A percentile compares a stretch with the other conserved stretches of the same genome.
These are phyloP conservation scores for Ceratoteleas bidentatus DNA, from an alignment of 1,140 invertebrate species.

Conservation along the genomic window DNA sequence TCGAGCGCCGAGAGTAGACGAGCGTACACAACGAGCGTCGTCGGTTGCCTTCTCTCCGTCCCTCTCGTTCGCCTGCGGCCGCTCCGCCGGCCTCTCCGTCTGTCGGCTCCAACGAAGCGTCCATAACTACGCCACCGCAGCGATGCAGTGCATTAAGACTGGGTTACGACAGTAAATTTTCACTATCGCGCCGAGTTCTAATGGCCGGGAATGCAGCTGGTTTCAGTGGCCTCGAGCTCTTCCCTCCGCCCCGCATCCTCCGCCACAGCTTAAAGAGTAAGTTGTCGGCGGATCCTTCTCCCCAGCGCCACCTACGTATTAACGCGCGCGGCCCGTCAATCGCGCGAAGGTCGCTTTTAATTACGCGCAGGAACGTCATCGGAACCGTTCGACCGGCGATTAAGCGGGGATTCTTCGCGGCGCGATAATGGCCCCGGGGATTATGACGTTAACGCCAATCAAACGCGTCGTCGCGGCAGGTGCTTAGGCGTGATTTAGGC, in stretches of 20 bases:
- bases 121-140: conserved; percentile 73
- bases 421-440: conserved; percentile 18
- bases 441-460: conserved; percentile 44
- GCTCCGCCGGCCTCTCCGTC: conserved; percentile 4
- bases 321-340: too few species aligned
- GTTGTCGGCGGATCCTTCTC: conserved; percentile 75
- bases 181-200: conserved; percentile 81
- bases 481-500: conserved; percentile 5
- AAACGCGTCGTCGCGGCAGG: conserved; percentile 3
- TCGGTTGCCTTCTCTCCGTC: conserved; percentile 24
- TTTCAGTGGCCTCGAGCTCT: conserved; percentile 77
- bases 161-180: conserved; percentile 82
- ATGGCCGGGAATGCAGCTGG: conserved; percentile 80
- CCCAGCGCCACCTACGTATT: too few species aligned
- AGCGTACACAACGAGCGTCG: conserved; percentile 68
- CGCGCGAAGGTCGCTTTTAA: too few species aligned
- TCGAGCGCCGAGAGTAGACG: conserved; percentile 71
- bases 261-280: conserved; percentile 64
- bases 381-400: conserved; percentile 33
- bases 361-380: too few species aligned
- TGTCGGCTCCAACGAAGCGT: conserved; percentile 69
- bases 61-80: conserved; percentile 6
- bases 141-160: conserved; percentile 79
- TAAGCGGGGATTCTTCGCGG: conserved; percentile 24
- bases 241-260: conserved; percentile 13